Percentiles rank a stretch among this genome's conserved stretches.
Evolutionary conservation across 2,888 invertebrate species (phyloP).

Genomic region (Nycteola revayana): DNA sequence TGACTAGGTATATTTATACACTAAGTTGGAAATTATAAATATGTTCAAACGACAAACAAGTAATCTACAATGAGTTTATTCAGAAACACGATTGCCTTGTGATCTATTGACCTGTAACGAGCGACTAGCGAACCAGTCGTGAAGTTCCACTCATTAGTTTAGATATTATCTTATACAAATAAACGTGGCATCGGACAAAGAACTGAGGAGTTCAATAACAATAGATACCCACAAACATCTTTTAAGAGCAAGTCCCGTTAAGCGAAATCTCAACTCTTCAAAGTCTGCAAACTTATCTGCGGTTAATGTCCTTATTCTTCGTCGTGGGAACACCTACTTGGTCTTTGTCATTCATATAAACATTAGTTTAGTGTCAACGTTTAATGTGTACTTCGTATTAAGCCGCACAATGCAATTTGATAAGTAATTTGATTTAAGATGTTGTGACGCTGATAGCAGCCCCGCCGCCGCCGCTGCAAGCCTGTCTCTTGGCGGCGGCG

Average conservation of each 20-base stretch:
- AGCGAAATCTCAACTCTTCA: constrained; percentile 13
- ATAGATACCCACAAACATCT: too few relatives aligned
- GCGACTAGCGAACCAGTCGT: constrained; percentile 25
- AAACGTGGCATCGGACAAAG: constrained; percentile 23
- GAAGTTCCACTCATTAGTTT: constrained; percentile 30
- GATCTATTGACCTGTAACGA: constrained; percentile 60
- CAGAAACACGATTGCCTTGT: constrained; percentile 67
- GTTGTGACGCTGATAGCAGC: constrained; percentile 47
- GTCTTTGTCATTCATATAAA: constrained; percentile 44
- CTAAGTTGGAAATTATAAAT: constrained; percentile 2
- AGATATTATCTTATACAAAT: constrained; percentile 33
- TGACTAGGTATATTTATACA: too few relatives aligned
- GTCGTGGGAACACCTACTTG: constrained; percentile 56
- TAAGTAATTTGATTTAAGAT: constrained; percentile 68
- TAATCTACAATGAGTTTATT: constrained; percentile 37
- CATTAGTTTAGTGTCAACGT: constrained; percentile 56
- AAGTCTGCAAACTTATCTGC: constrained; percentile 20
- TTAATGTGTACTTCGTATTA: constrained; percentile 23
- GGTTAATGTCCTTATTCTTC: constrained; percentile 43
- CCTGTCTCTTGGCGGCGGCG: constrained; percentile 26
- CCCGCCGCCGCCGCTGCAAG: constrained; percentile 50
- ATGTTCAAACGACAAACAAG: constrained; percentile 14
- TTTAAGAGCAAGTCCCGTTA: constrained; percentile 33
- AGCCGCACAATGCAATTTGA: constrained; percentile 56
- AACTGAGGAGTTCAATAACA: constrained; percentile 18